Conservation (phyloP, 2,797 vertebrate genomes). For the Halcyon leucocephala region DNA sequence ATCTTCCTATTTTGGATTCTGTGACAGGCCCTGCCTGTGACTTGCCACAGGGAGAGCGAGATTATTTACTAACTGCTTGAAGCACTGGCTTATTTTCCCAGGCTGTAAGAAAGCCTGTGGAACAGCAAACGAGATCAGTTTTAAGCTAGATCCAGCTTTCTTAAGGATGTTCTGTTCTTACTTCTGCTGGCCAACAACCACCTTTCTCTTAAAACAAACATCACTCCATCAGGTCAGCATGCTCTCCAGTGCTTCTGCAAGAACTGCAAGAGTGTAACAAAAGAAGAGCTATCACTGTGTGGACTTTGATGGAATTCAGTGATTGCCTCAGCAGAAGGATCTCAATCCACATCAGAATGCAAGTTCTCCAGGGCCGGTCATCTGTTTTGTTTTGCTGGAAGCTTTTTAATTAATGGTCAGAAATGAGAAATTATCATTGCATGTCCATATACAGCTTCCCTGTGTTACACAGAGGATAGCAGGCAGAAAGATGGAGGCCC, state of each 20-base stretch:
- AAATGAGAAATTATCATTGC: not conserved
- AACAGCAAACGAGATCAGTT: not conserved
- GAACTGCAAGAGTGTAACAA: not conserved
- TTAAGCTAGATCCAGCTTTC: not conserved
- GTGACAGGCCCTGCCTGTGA: not conserved
- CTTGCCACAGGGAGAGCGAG: not conserved
- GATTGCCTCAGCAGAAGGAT: not conserved
- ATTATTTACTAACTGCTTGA: not conserved
- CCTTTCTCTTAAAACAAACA: not conserved
- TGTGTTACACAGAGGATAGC: not conserved
- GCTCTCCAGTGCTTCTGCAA: not conserved
- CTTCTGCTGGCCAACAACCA: not conserved
- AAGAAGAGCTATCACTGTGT: not conserved
- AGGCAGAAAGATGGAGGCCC: not conserved
- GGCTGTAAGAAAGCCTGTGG: not conserved
- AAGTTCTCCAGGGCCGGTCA: not conserved
- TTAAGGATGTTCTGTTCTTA: not conserved
- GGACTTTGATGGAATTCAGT: not conserved
- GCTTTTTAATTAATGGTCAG: not conserved
- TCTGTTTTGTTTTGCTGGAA: not conserved
- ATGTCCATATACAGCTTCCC: not conserved
- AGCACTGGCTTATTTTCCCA: not conserved
- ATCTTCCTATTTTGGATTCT: not conserved
- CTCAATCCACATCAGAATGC: not conserved
- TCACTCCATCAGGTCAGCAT: fast-evolving